Evolutionary conservation across 2,797 vertebrate species (phyloP), one percentile per base, ranked within the genome.

Genomic region (Dermochelys coriacea): DNA sequence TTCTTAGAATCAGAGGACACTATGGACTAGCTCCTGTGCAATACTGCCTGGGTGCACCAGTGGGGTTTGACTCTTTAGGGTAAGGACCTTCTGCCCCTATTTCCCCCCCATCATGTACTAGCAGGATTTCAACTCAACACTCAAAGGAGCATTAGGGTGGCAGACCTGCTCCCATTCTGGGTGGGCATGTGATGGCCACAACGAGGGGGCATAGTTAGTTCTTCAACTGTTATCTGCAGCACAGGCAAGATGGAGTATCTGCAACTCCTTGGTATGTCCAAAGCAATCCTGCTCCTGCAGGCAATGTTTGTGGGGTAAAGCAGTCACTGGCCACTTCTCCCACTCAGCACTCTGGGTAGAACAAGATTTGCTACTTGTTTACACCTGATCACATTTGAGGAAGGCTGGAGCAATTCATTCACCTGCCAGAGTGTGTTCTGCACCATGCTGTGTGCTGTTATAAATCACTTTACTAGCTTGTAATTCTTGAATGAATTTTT

Each of bases 391-490:
- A 74, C 86, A 96, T 96, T 94, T 91, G 78, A 92, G 96, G 93
- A 92, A 92, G 95, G 95, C 95, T 10, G 34, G 96, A 98, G 97
- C 97, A 97, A 97, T 97, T 96, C 92, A 87, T 91, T 95, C 87
- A 96, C 84, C 59, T 80, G 93, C 91, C 94, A 86, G 55, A 97
- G 95, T 96, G 94, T 96, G 96, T 96, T 97, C 97, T 96, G 95
- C 85, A 90, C 96, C 94, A 97, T 95, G 96, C 93, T 89, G 91
- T 92, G 91, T 95, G 64, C 96, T 96, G 80, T 94, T 98, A 97
- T 98, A 98, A 98, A 98, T 98, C 98, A 98, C 97, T 98, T 97
- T 98, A 94, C 93, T 98, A 97, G 97, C 97, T 96, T 97, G 97
- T 97, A 98, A 97, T 97, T 98, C 97, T 96, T 98, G 97, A 97